These are phyloP conservation scores for Poeciliopsis infans DNA, from an alignment of 2,797 vertebrate genomes.

Conservation along the genomic window DNA sequence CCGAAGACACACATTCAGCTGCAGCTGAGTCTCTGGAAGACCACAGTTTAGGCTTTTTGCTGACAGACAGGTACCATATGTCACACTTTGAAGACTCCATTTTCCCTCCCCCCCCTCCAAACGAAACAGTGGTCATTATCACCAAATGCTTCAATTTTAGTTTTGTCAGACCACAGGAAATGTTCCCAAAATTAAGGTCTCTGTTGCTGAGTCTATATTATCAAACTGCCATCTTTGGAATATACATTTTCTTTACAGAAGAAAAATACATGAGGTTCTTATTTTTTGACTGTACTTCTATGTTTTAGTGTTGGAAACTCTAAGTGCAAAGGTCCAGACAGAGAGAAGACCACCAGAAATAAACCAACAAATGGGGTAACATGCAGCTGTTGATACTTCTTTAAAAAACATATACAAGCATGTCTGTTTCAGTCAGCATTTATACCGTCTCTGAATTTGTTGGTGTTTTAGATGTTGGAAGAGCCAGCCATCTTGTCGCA, in stretches of 20 bases:
- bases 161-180: not conserved
- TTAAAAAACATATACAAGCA: not conserved
- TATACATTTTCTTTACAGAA: not conserved
- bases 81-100: not conserved
- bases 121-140: not conserved
- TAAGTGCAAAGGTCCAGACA: conserved; percentile 36
- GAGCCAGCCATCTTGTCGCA: conserved; percentile 41
- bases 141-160: not conserved
- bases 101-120: not conserved
- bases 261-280: conserved; percentile 6
- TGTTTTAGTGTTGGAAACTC: conserved; percentile 46
- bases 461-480: conserved; percentile 53
- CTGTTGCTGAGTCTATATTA: not conserved
- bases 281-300: conserved; percentile 37
- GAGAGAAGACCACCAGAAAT: conserved; percentile 42
- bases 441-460: conserved; percentile 3
- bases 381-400: not conserved
- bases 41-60: conserved; percentile 64
- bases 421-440: not conserved
- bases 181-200: not conserved
- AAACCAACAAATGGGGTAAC: conserved; percentile 65
- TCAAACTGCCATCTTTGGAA: not conserved
- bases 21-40: conserved; percentile 72
- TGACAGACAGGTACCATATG: conserved; percentile 74
- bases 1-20: conserved; percentile 70